A percentile compares a stretch with the other conserved stretches of the same genome.
phyloP scores from a whole-genome alignment of 2,797 vertebrate species.

The Lacerta agilis region DNA sequence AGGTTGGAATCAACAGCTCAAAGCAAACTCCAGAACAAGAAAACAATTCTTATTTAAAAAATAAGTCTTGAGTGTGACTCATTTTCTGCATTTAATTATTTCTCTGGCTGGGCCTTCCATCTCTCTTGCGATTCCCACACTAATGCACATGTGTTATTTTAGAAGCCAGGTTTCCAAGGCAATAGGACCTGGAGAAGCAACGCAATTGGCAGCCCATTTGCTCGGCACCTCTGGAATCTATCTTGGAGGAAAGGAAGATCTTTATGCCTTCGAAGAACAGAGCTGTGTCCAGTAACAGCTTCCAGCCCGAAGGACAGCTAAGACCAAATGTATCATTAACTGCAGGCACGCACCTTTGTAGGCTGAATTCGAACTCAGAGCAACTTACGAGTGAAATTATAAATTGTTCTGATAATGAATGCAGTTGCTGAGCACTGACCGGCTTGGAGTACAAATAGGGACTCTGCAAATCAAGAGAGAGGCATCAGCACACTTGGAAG shows the following conservation, averaged over 20 bases:
- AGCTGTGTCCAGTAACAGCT: background rate
- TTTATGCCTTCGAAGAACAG: background rate
- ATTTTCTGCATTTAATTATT: conserved; percentile 13
- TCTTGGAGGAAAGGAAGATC: background rate
- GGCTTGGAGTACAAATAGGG: background rate
- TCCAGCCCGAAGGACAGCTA: no score
- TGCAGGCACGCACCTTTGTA: background rate
- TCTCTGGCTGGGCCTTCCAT: conserved; percentile 5
- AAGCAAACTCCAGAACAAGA: background rate
- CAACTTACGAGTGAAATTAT: background rate
- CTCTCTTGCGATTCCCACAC: conserved; percentile 12
- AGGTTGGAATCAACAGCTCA: background rate
- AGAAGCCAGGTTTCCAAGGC: conserved; percentile 21
- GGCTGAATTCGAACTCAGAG: background rate
- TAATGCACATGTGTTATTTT: conserved; percentile 7
- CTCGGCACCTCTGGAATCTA: background rate
- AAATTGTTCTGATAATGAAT: background rate
- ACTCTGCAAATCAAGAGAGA: background rate
- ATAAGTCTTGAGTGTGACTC: conserved; percentile 8
- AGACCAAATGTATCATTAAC: background rate
- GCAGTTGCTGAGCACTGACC: background rate
- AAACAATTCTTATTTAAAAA: background rate
- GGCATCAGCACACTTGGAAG: background rate
- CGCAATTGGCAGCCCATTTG: background rate
- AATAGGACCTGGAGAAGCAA: background rate